phyloP scores from a whole-genome alignment of 2,113 vertebrate genomes.

The Triplophysa rosa region DNA sequence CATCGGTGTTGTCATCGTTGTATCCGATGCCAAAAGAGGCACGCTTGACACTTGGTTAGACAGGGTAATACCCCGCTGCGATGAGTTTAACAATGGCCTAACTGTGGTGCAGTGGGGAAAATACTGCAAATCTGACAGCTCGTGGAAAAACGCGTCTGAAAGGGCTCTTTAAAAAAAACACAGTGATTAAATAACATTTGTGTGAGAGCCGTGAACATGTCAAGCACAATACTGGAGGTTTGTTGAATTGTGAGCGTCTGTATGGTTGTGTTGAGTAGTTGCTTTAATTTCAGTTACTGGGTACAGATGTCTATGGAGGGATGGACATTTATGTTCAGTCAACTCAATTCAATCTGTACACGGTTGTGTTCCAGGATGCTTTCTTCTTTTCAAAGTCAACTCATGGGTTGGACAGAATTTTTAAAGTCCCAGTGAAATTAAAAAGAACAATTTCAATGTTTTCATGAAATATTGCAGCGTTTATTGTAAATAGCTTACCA shows the following conservation, averaged over 20 bases:
- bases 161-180: slow-evolving; percentile 24
- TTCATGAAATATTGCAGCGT: too few species aligned
- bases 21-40: slow-evolving; percentile 40
- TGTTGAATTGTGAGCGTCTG: not conserved
- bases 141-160: slow-evolving; percentile 21
- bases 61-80: not conserved
- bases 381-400: too few species aligned
- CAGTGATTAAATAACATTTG: slow-evolving; percentile 20
- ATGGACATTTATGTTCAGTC: too few species aligned
- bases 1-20: slow-evolving; percentile 36
- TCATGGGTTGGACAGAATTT: too few species aligned
- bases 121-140: slow-evolving; percentile 21
- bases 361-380: too few species aligned
- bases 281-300: too few species aligned
- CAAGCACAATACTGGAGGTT: slow-evolving; percentile 26
- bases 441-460: too few species aligned
- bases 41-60: slow-evolving; percentile 34
- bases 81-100: slow-evolving; percentile 16
- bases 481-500: too few species aligned
- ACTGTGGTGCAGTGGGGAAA: not conserved
- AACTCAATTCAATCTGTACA: too few species aligned
- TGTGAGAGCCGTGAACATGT: slow-evolving; percentile 21
- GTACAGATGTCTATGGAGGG: too few species aligned
- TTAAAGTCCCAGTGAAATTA: too few species aligned
- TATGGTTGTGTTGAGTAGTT: too few species aligned